Base-by-base conservation (phyloP, 2,797 vertebrate genomes). In the Meriones psammophilus region DNA sequence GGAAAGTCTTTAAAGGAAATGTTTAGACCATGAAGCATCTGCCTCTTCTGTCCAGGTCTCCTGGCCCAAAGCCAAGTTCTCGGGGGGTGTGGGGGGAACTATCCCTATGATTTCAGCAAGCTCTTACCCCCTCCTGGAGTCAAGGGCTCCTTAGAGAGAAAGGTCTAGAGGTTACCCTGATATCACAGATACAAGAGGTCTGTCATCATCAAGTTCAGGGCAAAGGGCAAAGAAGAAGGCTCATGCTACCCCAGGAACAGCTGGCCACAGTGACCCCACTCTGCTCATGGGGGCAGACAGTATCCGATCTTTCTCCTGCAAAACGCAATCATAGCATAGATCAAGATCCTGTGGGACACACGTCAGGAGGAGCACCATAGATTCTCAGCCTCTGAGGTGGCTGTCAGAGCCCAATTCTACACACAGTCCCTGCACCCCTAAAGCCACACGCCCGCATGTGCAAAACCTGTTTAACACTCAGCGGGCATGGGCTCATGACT, bases 221-320 rank as follows among this genome's bases (percentile, higher is more conserved):
- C 39, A n/a, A 0, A 20, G 12, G 77, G 56, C 17, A n/a, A 42
- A 42, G 42, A 79, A 91, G 42, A 58, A 33, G 50, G 54, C 54
- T 84, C 46, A 30, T 5, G n/a, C 42, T 46, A 9, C 68, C 46
- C 22, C 42, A 50, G 66, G 56, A 91, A 58, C 14, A 36, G 2
- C 39, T n/a, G 89, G 68, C 26, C 64, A 4, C 12, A 36, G 50
- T 79, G 54, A 78, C 28, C 85, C n/a, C 14, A 50, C n/a, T 62
- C 60, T 24, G 7, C 10, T 94, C 71, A 58, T 39, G 77, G 24
- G 85, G 69, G 18, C n/a, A 86, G 93, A 79, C 64, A 69, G 33
- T 77, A 24, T 87, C 76, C 46, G 84, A 56, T 62, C 71, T 77
- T 88, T 46, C 33, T 73, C 56, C 86, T 64, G 87, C 76, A 89